These are phyloP conservation scores for Aproaerema taeniolella DNA, from an alignment of 2,888 invertebrate species.

Conservation along the genomic window DNA sequence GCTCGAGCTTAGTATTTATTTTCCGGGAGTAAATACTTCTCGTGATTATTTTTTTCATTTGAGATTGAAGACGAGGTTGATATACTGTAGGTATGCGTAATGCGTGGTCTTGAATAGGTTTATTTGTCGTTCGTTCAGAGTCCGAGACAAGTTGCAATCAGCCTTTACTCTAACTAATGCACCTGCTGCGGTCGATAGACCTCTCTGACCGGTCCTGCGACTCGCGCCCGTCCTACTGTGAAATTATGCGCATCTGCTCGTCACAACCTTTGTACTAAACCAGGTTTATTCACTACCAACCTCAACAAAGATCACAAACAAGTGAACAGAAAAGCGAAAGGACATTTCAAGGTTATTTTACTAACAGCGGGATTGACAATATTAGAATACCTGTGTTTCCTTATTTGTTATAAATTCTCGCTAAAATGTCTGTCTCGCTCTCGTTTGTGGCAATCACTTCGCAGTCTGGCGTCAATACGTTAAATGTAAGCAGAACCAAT, in stretches of 20 bases:
- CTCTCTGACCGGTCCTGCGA: constrained; percentile 57
- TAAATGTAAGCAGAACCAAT: constrained; percentile 18
- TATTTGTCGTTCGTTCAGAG: background rate
- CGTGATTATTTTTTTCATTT: no score
- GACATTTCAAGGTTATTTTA: constrained; percentile 6
- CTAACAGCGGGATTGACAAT: background rate
- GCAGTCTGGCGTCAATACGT: background rate
- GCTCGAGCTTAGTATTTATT: no score
- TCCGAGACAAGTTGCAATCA: no score
- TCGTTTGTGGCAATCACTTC: background rate
- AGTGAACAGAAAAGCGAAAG: no score
- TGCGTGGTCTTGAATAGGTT: no score
- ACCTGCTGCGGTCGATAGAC: constrained; percentile 59
- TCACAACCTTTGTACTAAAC: constrained; percentile 23
- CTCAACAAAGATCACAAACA: no score
- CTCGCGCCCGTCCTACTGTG: constrained; percentile 59
- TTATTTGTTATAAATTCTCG: background rate
- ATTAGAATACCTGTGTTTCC: background rate
- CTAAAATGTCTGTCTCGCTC: no score
- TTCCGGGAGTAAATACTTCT: no score
- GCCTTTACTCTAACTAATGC: no score
- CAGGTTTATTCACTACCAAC: no score
- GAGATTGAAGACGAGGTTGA: no score
- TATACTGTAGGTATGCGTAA: no score
- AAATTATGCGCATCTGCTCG: constrained; percentile 67